phyloP scores from a whole-genome alignment of 2,888 invertebrate genomes.

The Xanthostigma xanthostigma region DNA sequence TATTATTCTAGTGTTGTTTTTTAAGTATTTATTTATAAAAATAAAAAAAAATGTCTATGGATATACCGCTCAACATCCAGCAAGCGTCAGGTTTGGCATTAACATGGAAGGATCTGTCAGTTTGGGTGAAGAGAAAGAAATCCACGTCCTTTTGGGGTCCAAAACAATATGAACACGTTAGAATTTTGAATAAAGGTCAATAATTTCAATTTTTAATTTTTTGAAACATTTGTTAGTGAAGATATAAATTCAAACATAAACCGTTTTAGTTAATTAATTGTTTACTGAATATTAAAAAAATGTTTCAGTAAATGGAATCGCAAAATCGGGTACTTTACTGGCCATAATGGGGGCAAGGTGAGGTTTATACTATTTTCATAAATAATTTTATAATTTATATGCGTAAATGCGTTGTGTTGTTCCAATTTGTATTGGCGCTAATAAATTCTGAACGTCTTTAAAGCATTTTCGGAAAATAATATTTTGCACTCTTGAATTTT shows the following conservation, averaged over 20 bases:
- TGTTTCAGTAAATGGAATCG: slow-evolving; percentile 48
- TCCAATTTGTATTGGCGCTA: not conserved
- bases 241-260: too few species aligned
- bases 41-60: not conserved
- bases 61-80: slow-evolving; percentile 1
- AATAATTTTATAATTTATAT: slow-evolving; percentile 2
- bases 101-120: slow-evolving; percentile 37
- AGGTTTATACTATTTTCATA: slow-evolving; percentile 9
- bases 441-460: not conserved
- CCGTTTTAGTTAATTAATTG: too few species aligned
- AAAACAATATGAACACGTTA: slow-evolving; percentile 33
- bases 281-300: too few species aligned
- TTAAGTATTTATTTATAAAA: not conserved
- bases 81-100: slow-evolving; percentile 25
- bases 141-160: slow-evolving; percentile 36
- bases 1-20: too few species aligned
- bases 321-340: slow-evolving; percentile 51
- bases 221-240: not conserved
- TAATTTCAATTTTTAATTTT: slow-evolving; percentile 1
- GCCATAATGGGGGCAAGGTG: slow-evolving; percentile 65
- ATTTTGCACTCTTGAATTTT: not conserved
- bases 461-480: not conserved
- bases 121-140: slow-evolving; percentile 33
- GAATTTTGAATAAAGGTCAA: slow-evolving; percentile 39
- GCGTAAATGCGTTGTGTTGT: not conserved